Evolutionary conservation across 2,888 invertebrate species (phyloP).

Genomic region (Meloe dianella): DNA sequence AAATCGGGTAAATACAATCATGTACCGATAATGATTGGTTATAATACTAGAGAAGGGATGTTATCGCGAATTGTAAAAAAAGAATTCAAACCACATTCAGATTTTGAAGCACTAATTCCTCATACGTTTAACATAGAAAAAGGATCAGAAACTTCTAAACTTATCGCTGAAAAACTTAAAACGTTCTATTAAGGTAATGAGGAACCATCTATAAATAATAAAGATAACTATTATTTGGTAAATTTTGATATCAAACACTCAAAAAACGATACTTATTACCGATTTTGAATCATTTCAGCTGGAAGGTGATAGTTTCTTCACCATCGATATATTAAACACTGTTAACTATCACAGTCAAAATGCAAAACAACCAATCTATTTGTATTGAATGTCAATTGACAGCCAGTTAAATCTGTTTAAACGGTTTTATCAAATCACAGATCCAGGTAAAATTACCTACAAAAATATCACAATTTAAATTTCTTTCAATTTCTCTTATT

Average conservation of each 20-base stretch:
- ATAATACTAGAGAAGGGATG: conserved; percentile 52
- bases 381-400: conserved; percentile 42
- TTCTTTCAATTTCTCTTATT: too few relatives aligned
- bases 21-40: conserved; percentile 55
- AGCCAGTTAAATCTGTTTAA: conserved; percentile 39
- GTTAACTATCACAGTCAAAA: conserved; percentile 33
- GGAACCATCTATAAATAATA: background rate
- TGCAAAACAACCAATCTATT: conserved; percentile 38
- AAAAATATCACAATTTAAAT: too few relatives aligned
- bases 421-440: conserved; percentile 25
- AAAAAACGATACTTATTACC: background rate
- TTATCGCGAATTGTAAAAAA: conserved; percentile 43
- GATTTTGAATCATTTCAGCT: conserved; percentile 35
- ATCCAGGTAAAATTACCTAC: conserved; percentile 39
- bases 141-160: conserved; percentile 39
- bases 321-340: conserved; percentile 32
- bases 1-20: conserved; percentile 49
- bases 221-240: too few relatives aligned
- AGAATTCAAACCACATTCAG: conserved; percentile 28
- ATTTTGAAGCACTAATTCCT: conserved; percentile 42
- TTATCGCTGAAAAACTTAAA: conserved; percentile 56
- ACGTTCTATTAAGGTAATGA: conserved; percentile 47
- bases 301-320: conserved; percentile 42
- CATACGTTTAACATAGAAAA: conserved; percentile 39
- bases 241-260: background rate